Percentiles rank a stretch among this genome's conserved stretches.
phyloP scores from a whole-genome alignment of 2,888 invertebrate species.

The Operophtera brumata region DNA sequence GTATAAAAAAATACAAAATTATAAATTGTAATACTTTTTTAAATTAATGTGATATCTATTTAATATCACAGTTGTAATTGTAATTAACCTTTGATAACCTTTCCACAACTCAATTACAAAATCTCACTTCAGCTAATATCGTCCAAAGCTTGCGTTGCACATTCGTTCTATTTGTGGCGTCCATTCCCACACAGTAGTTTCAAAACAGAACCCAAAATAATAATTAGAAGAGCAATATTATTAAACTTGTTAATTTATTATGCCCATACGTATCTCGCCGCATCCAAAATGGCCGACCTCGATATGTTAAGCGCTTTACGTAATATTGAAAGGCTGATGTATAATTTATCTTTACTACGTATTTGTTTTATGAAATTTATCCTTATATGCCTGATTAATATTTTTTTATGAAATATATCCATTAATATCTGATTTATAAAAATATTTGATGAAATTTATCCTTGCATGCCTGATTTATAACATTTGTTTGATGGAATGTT shows the following conservation, averaged over 20 bases:
- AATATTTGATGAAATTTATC: no score
- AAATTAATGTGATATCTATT: no score
- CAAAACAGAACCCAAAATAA: conserved; percentile 16
- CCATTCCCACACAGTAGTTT: conserved; percentile 10
- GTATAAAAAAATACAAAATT: no score
- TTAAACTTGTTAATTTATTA: conserved; percentile 15
- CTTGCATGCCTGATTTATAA: no score
- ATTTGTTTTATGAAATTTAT: conserved; percentile 1
- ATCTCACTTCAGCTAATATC: neutral
- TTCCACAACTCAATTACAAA: no score
- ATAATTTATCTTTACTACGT: neutral
- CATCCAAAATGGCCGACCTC: conserved; percentile 27
- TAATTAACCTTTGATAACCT: no score
- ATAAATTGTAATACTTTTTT: no score
- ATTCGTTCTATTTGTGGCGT: neutral
- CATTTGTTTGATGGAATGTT: no score
- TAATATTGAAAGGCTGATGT: conserved; percentile 17
- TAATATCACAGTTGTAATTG: no score
- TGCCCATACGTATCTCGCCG: conserved; percentile 4
- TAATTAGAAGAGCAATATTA: conserved; percentile 5
- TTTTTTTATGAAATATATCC: no score
- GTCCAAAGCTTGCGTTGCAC: neutral
- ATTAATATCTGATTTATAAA: no score
- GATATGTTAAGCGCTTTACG: conserved; percentile 25
- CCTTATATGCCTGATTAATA: neutral